Evolutionary conservation across 2,888 invertebrate genomes (phyloP), one percentile per base, ranked within the genome.

Genomic region (Napeogenes inachia): DNA sequence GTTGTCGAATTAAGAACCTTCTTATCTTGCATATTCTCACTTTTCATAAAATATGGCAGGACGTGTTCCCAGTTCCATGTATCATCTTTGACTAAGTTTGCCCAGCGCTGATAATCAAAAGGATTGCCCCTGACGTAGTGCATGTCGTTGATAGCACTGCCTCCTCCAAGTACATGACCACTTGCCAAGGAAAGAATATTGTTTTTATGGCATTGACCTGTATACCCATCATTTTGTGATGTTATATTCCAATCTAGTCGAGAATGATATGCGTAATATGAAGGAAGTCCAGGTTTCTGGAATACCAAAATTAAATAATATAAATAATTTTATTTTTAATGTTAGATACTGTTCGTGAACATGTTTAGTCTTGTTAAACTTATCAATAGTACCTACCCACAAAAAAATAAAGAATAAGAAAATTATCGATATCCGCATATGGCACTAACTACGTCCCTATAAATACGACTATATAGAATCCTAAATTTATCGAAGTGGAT

Each of bases 51-150:
- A 45, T 73, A 76, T 1, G 72, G 71, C 4, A 72, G 57, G 3
- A 74, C 61, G 13, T 61, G 63, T 4, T 65, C 47, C 63, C 71
- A 76, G 53, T 63, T 68, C 77, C 77, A 77, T 0, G 69, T 56
- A 30, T 61, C 57, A 45, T 75, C 71, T 1, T 69, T 64, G 13
- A 67, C 66, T 8, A 64, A 61, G 0, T 65, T 60, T 4, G 75
- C 75, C 78, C 77, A 78, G 35, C 57, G 46, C 13, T 66, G 45
- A 53, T 68, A 76, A 59, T 75, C 76, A 12, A 58, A 58, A 3
- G 73, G 71, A 38, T 67, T 70, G 4, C 76, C 76, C 42, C 75
- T 69, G 0, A 61, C 62, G 53, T 76, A 74, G 3, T 67, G 56
- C 72, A 75, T 68, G 56, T 69, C 70, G 58, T 73, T 70, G 30